Conservation (phyloP, 2,888 invertebrate species). For the Acrocyrtus sp. region DNA sequence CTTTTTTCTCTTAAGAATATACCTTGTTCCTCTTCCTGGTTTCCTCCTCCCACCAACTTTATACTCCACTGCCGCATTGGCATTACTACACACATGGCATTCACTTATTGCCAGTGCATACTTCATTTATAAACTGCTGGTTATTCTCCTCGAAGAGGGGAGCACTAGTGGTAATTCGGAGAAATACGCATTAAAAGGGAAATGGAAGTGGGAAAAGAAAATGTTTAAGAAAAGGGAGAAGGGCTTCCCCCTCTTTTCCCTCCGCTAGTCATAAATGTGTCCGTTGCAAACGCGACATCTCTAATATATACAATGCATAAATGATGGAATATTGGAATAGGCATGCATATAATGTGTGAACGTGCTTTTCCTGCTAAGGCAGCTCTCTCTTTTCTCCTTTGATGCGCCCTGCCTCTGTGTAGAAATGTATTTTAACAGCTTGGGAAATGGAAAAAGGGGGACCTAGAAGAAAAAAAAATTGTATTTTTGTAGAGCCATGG, state of each 20-base stretch:
- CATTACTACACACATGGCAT: constrained; percentile 23
- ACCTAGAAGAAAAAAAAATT: no score
- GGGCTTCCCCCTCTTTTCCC: not conserved
- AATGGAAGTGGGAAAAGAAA: not conserved
- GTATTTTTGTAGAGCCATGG: no score
- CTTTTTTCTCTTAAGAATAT: no score
- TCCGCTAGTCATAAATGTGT: constrained; percentile 24
- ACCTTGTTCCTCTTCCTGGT: no score
- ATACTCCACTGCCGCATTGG: no score
- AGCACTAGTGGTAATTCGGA: not conserved
- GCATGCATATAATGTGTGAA: constrained; percentile 9
- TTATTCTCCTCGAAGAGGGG: no score
- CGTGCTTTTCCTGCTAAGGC: no score
- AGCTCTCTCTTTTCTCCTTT: no score
- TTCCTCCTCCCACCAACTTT: no score
- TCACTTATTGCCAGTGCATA: constrained; percentile 12
- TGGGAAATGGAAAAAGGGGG: no score
- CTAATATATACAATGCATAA: constrained; percentile 14
- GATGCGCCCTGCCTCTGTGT: no score
- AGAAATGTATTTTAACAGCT: no score
- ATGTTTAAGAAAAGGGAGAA: not conserved
- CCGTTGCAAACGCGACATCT: constrained; percentile 16
- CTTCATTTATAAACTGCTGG: not conserved
- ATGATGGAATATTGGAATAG: constrained; percentile 12
- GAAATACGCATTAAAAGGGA: constrained; percentile 6